Evolutionary conservation across 2,113 vertebrate species (phyloP), one percentile per base, ranked within the genome.

Genomic region (Piaya cayana): DNA sequence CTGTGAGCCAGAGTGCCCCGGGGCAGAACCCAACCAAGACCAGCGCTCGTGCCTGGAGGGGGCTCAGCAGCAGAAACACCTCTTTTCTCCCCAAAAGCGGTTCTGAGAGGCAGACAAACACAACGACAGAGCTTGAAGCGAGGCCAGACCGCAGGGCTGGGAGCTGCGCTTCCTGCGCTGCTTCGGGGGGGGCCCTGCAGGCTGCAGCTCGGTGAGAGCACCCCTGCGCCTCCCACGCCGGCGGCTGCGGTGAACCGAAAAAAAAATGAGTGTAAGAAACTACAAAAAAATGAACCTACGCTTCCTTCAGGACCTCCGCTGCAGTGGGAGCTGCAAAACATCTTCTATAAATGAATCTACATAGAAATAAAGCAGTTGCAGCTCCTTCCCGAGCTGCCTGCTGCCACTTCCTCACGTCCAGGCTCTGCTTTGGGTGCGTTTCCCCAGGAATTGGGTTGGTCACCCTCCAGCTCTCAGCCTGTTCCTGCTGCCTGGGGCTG

Each of bases 171-270:
- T 89, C 77, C 76, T 84, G 64, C 87, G 4, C n/a, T n/a, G n/a
- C n/a, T n/a, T n/a, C n/a, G n/a, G 74, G 55, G 69, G 69, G 50
- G 34, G 23, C 8, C 25, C 1, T 0, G 3, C 0, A 1, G 64
- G 69, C 60, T 65, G 84, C 37, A 58, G 39, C 74, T 65, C 17
- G 1, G 37, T 0, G 2, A 13, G 49, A 59, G 47, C 69, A 53
- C 42, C 74, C 86, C 85, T 68, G 50, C 4, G 3, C 70, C 75
- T 85, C 88, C 82, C 75, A 59, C 4, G 0, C 60, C 3, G 3
- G 77, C 50, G 4, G 55, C 68, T 84, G 87, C 2, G 0, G 30
- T 34, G 64, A 89, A 80, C 71, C 0, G 0, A 21, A 80, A 55
- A 79, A 79, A 50, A 92, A 76, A 56, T 4, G 20, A 64, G 13